A percentile compares a stretch with the other conserved stretches of the same genome.
Conservation (phyloP, 2,797 vertebrate species). For the Lepilemur ruficaudatus region DNA sequence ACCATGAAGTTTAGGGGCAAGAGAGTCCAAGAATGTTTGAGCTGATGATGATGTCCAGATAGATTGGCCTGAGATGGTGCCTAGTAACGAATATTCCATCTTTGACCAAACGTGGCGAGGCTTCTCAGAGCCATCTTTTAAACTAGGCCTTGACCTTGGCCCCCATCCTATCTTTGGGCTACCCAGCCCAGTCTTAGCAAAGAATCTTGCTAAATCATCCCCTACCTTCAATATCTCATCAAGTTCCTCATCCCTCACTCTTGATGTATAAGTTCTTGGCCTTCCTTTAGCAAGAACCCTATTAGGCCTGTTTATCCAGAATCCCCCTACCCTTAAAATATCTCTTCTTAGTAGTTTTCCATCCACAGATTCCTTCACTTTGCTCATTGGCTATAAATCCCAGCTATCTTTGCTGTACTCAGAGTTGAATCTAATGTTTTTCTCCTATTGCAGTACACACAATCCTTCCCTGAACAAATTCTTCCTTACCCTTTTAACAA, state of each 20-base stretch:
- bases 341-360: background rate
- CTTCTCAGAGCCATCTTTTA: background rate
- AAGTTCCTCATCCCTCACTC: background rate
- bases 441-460: background rate
- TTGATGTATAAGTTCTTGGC: background rate
- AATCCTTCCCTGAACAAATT: background rate
- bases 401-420: background rate
- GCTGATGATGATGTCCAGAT: too few relatives aligned
- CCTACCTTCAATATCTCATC: background rate
- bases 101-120: background rate
- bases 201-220: background rate
- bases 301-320: background rate
- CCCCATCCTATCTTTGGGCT: background rate
- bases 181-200: background rate
- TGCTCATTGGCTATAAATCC: background rate
- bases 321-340: background rate
- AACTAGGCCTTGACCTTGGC: background rate
- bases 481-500: background rate
- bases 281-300: background rate
- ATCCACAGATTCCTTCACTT: background rate
- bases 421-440: background rate
- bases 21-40: background rate
- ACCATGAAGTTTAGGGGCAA: background rate
- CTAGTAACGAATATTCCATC: background rate
- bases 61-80: background rate